phyloP scores from a whole-genome alignment of 2,888 invertebrate species.

The Drosophila nr. perissopoda region DNA sequence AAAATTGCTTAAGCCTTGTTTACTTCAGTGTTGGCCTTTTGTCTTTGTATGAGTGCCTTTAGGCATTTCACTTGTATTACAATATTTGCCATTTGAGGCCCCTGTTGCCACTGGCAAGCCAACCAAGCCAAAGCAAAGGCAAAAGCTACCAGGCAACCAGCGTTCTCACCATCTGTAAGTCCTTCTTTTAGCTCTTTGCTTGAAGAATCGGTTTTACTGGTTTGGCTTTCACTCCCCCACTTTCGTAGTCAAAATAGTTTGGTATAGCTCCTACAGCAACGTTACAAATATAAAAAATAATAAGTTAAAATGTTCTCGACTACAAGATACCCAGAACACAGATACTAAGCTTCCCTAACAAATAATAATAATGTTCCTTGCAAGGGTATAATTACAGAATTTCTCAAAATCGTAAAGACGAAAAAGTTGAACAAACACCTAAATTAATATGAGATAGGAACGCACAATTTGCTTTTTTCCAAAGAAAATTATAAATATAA shows the following conservation, averaged over 20 bases:
- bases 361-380: too few relatives aligned
- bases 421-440: background rate
- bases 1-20: slow-evolving; percentile 57
- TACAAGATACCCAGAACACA: too few relatives aligned
- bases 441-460: too few relatives aligned
- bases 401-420: background rate
- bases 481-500: too few relatives aligned
- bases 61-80: slow-evolving; percentile 46
- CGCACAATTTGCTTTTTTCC: too few relatives aligned
- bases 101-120: background rate
- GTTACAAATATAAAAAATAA: background rate
- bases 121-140: background rate
- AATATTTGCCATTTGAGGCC: slow-evolving; percentile 36
- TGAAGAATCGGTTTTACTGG: background rate
- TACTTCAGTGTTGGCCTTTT: slow-evolving; percentile 36
- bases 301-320: background rate
- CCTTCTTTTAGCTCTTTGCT: slow-evolving; percentile 7
- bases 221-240: background rate
- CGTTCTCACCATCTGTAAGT: slow-evolving; percentile 23
- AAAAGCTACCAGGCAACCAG: slow-evolving; percentile 18
- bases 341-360: too few relatives aligned
- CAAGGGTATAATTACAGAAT: background rate
- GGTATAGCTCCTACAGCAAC: background rate
- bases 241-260: background rate
- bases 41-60: slow-evolving; percentile 30